Conservation (phyloP, 1,140 invertebrate genomes). For the Drosophila subobscura region DNA sequence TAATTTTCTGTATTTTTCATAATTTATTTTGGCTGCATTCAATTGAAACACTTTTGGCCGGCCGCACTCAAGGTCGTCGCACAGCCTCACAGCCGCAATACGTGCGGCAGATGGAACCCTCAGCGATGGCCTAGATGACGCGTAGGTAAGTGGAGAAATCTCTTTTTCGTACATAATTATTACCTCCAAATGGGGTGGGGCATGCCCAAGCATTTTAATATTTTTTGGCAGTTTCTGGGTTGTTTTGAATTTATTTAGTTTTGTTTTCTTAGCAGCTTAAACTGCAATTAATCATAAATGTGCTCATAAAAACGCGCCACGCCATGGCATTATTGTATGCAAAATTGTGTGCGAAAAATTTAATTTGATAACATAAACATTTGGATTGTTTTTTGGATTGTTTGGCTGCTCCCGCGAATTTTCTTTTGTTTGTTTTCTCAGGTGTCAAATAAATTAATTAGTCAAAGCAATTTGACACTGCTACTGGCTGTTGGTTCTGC, state of each 20-base stretch:
- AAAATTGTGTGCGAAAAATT: conserved; percentile 63
- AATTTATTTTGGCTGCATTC: conserved; percentile 66
- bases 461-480: conserved; percentile 52
- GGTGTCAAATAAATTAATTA: conserved; percentile 74
- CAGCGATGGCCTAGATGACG: conserved; percentile 52
- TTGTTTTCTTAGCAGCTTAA: conserved; percentile 45
- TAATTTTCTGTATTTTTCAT: conserved; percentile 75
- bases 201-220: conserved; percentile 29
- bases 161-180: conserved; percentile 13
- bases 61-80: conserved; percentile 43
- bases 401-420: background rate
- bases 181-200: conserved; percentile 11
- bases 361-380: conserved; percentile 79
- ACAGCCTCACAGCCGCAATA: conserved; percentile 16
- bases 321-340: conserved; percentile 57
- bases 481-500: conserved; percentile 34
- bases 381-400: conserved; percentile 49
- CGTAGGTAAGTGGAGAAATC: conserved; percentile 28
- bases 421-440: conserved; percentile 44
- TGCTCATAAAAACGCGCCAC: conserved; percentile 18
- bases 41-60: conserved; percentile 71
- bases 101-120: conserved; percentile 47
- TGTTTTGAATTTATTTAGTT: conserved; percentile 34
- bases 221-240: background rate
- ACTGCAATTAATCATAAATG: conserved; percentile 69